Base-by-base conservation (phyloP, 1,140 invertebrate genomes). In the Anoplophora glabripennis region DNA sequence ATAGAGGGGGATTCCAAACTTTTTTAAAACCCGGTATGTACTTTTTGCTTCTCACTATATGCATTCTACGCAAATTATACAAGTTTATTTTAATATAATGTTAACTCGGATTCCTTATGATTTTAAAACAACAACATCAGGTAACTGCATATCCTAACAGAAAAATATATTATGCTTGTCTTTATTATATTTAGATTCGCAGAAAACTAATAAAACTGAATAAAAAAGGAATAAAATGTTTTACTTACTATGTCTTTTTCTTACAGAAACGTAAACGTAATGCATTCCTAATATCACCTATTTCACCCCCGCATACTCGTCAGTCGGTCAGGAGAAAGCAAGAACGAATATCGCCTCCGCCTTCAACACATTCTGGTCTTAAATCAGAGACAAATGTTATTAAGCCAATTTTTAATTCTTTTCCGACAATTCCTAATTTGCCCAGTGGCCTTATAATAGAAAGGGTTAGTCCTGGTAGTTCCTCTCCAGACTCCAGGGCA, bases 261-360 rank as follows among this genome's bases (percentile, higher is more conserved):
- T 75, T 74, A 52, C 57, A 81, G 79, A 81, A 80, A 68, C 71
- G 74, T 15, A 80, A 77, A 62, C 72, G 74, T 18, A 72, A 75
- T 46, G 64, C 71, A 12, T 80, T 80, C 64, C 65, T 80, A 14
- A 72, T 75, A 44, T 77, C 78, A 1, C 64, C 70, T 3, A 71
- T 76, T 28, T 79, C 76, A 14, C 79, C 77, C 8, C 79, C 79
- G 4, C 76, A 80, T 53, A 81, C 80, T 1, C 73, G 80, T n/a
- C 78, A 79, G 62, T 76, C 78, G 28, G 47, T 51, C 7, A 57
- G 57, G 11, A 65, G 59, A 49, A 35, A 40, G 8, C 63, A 65
- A 37, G 63, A 65, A 14, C 17, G 34, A 10, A 40, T 40, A 12
- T 37, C 42, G 28, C 11, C 28, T 14, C 37, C 54, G 36, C 14